phyloP scores from a whole-genome alignment of 2,797 vertebrate species.

The Sarcoramphus papa region DNA sequence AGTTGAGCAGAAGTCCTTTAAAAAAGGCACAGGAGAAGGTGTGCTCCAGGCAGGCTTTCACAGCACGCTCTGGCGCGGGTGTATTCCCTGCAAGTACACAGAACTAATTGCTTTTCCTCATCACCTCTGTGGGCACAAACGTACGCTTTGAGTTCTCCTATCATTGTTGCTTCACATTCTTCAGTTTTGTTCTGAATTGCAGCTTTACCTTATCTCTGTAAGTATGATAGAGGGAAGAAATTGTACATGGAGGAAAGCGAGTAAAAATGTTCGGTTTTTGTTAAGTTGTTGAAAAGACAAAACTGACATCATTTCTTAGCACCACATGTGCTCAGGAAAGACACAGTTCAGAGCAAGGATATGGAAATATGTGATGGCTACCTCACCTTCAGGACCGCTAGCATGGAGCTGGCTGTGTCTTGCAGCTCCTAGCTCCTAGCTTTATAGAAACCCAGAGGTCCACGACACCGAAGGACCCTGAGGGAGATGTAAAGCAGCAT shows the following conservation, averaged over 20 bases:
- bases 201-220: not conserved
- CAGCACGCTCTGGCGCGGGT: fast-evolving
- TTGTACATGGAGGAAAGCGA: not conserved
- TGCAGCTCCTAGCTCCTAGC: not conserved
- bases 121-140: not conserved
- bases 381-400: not conserved
- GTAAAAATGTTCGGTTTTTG: not conserved
- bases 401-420: not conserved
- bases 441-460: not conserved
- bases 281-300: not conserved
- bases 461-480: not conserved
- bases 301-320: not conserved
- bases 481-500: not conserved
- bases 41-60: not conserved
- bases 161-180: not conserved
- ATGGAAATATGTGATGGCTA: fast-evolving
- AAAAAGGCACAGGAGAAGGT: not conserved
- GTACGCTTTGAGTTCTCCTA: not conserved
- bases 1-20: not conserved
- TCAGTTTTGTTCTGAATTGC: not conserved
- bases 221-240: not conserved
- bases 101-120: not conserved
- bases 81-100: not conserved
- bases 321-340: not conserved
- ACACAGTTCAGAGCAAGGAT: not conserved